phyloP scores from a whole-genome alignment of 2,797 vertebrate genomes.

The Coracias cyanogaster region DNA sequence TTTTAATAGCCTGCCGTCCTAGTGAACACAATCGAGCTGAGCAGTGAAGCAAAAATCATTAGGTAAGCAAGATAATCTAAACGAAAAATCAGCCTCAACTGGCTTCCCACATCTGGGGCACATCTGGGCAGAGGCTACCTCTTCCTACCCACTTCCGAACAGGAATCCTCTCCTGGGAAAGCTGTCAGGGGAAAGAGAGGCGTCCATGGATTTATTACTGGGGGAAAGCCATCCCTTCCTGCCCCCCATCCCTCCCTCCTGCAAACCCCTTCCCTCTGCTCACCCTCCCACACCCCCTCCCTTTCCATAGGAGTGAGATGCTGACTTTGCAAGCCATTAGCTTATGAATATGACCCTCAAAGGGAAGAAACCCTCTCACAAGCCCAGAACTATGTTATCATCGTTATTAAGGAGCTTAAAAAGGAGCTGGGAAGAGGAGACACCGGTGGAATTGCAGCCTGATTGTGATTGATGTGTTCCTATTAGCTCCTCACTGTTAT shows the following conservation, averaged over 20 bases:
- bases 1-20: conserved; percentile 85
- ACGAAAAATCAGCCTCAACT: conserved; percentile 82
- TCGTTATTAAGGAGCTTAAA: conserved; percentile 88
- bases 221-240: background rate
- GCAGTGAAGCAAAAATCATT: conserved; percentile 87
- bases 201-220: background rate
- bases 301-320: conserved; percentile 81
- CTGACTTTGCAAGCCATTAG: conserved; percentile 85
- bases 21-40: conserved; percentile 84
- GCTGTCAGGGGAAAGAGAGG: conserved; percentile 24
- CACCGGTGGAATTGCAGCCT: conserved; percentile 87
- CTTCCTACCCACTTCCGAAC: conserved; percentile 3
- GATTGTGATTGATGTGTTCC: conserved; percentile 95
- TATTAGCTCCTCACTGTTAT: conserved; percentile 89
- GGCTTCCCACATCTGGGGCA: conserved; percentile 76
- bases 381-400: conserved; percentile 90
- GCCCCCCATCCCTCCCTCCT: background rate
- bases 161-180: conserved; percentile 38
- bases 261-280: conserved; percentile 10
- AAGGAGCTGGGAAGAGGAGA: conserved; percentile 85
- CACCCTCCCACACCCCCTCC: background rate
- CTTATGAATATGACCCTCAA: conserved; percentile 85
- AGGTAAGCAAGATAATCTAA: conserved; percentile 89
- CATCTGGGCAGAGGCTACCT: conserved; percentile 44
- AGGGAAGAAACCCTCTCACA: conserved; percentile 81